These are phyloP conservation scores for Podotricha telesiphe DNA, from an alignment of 2,888 invertebrate species.

Conservation along the genomic window DNA sequence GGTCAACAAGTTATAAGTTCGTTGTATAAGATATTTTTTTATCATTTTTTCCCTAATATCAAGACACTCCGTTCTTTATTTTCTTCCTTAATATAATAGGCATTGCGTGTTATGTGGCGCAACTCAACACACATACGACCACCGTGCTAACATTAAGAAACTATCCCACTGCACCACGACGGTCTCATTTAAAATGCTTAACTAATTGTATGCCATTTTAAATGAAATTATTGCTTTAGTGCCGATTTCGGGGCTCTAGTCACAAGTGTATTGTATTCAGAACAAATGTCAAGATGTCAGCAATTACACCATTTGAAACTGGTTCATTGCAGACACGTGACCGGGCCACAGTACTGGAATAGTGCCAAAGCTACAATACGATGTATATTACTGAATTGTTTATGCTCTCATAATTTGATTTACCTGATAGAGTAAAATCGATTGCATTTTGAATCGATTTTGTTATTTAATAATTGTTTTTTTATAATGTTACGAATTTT, in stretches of 20 bases:
- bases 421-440: constrained; percentile 10
- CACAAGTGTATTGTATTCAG: constrained; percentile 6
- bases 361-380: constrained; percentile 16
- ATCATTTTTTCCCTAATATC: too few relatives aligned
- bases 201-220: background rate
- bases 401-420: constrained; percentile 19
- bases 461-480: background rate
- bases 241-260: background rate
- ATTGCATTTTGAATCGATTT: constrained; percentile 12
- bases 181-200: constrained; percentile 4
- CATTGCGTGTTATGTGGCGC: too few relatives aligned
- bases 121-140: too few relatives aligned
- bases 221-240: background rate
- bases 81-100: too few relatives aligned
- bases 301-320: constrained; percentile 28
- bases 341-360: constrained; percentile 28
- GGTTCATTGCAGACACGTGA: constrained; percentile 44
- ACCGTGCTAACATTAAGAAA: too few relatives aligned
- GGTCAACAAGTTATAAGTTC: too few relatives aligned
- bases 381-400: constrained; percentile 24
- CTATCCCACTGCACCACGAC: too few relatives aligned
- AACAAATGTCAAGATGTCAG: constrained; percentile 31
- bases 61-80: too few relatives aligned
- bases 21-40: too few relatives aligned
- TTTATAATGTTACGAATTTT: too few relatives aligned